Evolutionary conservation across 2,888 invertebrate species (phyloP).

Genomic region (Heliconius hortense): DNA sequence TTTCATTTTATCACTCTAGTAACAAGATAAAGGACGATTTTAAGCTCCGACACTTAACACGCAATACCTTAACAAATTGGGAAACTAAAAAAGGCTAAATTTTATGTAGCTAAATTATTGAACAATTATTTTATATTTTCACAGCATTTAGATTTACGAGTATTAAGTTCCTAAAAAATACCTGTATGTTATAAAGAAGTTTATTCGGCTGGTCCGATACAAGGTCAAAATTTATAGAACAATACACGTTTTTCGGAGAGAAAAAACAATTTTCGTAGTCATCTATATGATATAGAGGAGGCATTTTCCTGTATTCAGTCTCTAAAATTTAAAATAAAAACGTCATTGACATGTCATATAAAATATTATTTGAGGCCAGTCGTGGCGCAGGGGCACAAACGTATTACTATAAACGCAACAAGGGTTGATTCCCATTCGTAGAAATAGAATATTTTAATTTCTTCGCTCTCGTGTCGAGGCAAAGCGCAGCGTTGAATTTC

Average conservation of each 20-base stretch:
- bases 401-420: too few relatives aligned
- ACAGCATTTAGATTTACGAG: background rate
- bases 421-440: background rate
- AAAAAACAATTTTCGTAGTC: constrained; percentile 47
- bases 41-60: too few relatives aligned
- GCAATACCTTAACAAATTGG: too few relatives aligned
- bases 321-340: constrained; percentile 40
- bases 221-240: constrained; percentile 43
- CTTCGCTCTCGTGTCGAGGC: background rate
- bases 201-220: constrained; percentile 46
- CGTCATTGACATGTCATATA: background rate
- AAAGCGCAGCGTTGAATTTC: background rate
- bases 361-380: background rate
- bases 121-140: too few relatives aligned
- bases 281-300: constrained; percentile 47
- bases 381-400: background rate
- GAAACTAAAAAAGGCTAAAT: too few relatives aligned
- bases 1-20: too few relatives aligned
- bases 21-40: too few relatives aligned
- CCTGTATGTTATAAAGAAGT: constrained; percentile 47
- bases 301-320: constrained; percentile 49
- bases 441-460: background rate
- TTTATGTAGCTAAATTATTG: too few relatives aligned
- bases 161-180: constrained; percentile 32
- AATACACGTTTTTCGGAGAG: constrained; percentile 46